Conservation (phyloP, 2,888 invertebrate species). For the Chironomus tentans region DNA sequence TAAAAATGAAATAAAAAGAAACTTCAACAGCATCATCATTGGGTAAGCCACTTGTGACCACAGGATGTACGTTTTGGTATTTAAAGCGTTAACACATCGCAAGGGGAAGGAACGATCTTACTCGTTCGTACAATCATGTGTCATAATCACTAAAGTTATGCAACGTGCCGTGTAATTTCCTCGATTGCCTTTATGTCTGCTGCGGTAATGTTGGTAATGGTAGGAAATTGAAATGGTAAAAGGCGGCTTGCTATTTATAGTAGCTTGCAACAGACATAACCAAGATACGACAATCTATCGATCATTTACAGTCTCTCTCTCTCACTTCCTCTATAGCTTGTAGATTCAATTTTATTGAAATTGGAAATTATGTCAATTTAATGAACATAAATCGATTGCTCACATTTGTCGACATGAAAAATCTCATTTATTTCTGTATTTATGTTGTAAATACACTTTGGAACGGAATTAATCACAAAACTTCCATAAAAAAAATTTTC, state of each 20-base stretch:
- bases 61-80: not conserved
- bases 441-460: no score
- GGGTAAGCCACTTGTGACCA: not conserved
- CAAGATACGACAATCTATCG: no score
- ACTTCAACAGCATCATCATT: not conserved
- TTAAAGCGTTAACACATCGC: not conserved
- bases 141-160: constrained; percentile 1
- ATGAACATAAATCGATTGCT: no score
- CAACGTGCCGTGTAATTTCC: constrained; percentile 1
- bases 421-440: no score
- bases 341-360: no score
- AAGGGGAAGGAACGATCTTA: not conserved
- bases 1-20: not conserved
- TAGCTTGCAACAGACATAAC: no score
- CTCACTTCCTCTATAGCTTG: no score
- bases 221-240: not conserved
- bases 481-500: no score
- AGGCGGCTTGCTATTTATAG: not conserved
- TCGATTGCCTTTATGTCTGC: not conserved
- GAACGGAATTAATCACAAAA: no score
- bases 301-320: no score
- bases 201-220: not conserved
- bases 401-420: no score
- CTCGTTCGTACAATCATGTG: not conserved
- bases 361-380: no score